Evolutionary conservation across 1,140 invertebrate genomes (phyloP), one percentile per base, ranked within the genome.

Genomic region (Ganaspis sp.): DNA sequence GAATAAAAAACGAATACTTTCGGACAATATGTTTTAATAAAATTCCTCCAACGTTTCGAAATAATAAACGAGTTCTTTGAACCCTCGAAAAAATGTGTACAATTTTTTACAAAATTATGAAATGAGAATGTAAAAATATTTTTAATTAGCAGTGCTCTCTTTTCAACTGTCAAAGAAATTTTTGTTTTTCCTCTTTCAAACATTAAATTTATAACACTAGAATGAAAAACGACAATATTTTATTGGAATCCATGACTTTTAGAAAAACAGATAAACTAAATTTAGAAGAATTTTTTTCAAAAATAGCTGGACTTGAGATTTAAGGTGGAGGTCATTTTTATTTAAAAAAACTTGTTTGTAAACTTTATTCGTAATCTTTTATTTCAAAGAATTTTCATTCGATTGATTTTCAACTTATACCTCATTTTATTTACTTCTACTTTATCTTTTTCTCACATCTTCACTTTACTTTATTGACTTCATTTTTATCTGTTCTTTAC

Each of bases 301-400:
- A 49, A 49, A 49, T 49, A 49, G 45, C 6, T 49, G 45, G 45
- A 17, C 45, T 49, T 49, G 45, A 49, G 17, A 17, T 6, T 4
- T 49, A 49, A 49, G 45, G 45, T 49, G 45, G 45, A 49, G 45
- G 45, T 49, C 45, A n/a, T 49, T 49, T n/a, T 49, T 17, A 17
- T 17, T 49, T 49, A 49, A 49, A 49, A 49, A 49, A 49, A 49
- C n/a, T n/a, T 49, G 17, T 49, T 49, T 49, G 5, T 17, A 49
- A 49, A 49, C 17, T 6, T 8, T 49, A n/a, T 8, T 8, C 17
- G 45, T 49, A 17, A 17, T 17, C 15, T 49, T 5, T 49, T 49
- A 17, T 49, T 49, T 34, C 6, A 34, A 3, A 49, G 12, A n/a
- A n/a, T 49, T 49, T 45, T 45, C n/a, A 15, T 17, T n/a, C 17